Conservation (phyloP, 37 sponge, comb jelly and placozoan species). For the Amphimedon queenslandica region DNA sequence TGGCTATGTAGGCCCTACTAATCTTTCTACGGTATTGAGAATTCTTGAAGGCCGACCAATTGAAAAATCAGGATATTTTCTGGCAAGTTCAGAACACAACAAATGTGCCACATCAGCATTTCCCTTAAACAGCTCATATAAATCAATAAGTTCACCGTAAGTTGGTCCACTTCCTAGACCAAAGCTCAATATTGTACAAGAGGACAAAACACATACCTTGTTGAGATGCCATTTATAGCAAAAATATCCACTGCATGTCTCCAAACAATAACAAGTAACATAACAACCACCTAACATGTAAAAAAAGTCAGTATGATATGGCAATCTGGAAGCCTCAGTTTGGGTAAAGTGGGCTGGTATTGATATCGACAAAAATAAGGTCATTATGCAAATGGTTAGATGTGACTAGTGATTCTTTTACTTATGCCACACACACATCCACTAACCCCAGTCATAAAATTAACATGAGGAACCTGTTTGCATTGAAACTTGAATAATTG, state of each 20-base stretch:
- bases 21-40: slow-evolving; percentile 28
- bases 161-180: background rate
- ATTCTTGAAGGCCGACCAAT: slow-evolving; percentile 33
- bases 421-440: background rate
- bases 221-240: background rate
- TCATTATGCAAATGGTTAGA: background rate
- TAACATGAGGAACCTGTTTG: background rate
- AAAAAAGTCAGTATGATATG: no score
- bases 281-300: background rate
- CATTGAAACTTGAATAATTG: background rate
- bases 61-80: slow-evolving; percentile 24
- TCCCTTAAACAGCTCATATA: background rate
- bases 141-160: slow-evolving; percentile 9
- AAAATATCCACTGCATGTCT: background rate
- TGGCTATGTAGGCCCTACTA: slow-evolving; percentile 53
- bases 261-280: background rate
- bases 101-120: background rate
- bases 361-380: no score
- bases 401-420: background rate
- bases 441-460: background rate
- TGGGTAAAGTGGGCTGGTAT: no score
- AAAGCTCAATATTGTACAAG: background rate
- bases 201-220: background rate
- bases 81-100: background rate
- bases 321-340: no score